Conservation (phyloP, 1,140 invertebrate genomes). For the Ceratina australensis region DNA sequence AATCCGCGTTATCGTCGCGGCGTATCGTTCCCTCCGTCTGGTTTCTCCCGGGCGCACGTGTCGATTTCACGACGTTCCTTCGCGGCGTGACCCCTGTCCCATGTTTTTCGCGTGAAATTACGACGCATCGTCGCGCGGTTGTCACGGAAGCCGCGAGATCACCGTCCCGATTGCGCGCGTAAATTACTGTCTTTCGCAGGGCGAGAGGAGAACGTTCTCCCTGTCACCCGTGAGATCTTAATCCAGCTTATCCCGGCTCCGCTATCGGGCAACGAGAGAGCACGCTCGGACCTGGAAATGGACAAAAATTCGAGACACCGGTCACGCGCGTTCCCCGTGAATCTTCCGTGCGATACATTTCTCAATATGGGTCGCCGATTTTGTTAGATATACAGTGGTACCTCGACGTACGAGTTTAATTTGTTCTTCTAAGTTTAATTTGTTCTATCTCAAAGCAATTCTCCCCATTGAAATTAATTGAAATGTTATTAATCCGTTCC, state of each 20-base stretch:
- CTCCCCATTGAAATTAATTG: too few relatives aligned
- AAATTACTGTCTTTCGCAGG: constrained; percentile 40
- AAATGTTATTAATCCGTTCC: too few relatives aligned
- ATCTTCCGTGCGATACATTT: not conserved
- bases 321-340: not conserved
- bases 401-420: too few relatives aligned
- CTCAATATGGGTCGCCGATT: too few relatives aligned
- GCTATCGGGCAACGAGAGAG: not conserved
- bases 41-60: constrained; percentile 30
- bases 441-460: too few relatives aligned
- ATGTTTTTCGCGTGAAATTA: constrained; percentile 47
- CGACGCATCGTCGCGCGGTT: constrained; percentile 13
- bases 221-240: constrained; percentile 42
- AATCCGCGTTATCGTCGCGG: constrained; percentile 36
- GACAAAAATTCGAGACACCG: not conserved
- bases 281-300: not conserved
- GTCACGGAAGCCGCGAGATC: constrained; percentile 18
- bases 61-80: constrained; percentile 35
- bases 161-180: constrained; percentile 42
- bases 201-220: not conserved
- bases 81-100: constrained; percentile 7
- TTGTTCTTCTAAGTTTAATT: too few relatives aligned
- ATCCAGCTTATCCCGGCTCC: constrained; percentile 30
- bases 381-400: too few relatives aligned
- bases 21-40: not conserved